Evolutionary conservation across 2,888 invertebrate genomes (phyloP), one percentile per base, ranked within the genome.

Genomic region (Rotaria sp.): DNA sequence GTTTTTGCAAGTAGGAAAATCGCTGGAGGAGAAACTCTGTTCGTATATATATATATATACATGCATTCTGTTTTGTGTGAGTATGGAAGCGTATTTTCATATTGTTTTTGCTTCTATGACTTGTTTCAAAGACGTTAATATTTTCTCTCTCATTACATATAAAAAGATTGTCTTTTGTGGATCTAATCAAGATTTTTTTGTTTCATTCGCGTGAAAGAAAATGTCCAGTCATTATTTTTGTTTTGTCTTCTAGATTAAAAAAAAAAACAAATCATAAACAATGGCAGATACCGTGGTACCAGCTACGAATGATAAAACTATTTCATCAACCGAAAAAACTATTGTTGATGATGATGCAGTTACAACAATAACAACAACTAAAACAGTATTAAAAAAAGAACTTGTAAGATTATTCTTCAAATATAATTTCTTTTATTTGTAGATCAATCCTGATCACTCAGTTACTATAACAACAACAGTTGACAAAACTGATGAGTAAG

Each of bases 291-390:
- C 67, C 15, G 21, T 35, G 2, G 67, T 67, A 35, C 21, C 67
- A 67, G 18, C 35, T 18, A 67, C 13, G 21, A 18, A 35, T 67
- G 21, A 35, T 1, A 67, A 67, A 35, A 38, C 15, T 8, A 21
- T 67, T n/a, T 80, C 80, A 45, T 80, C 80, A 80, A 80, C 67
- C 15, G 67, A 67, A 67, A 30, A 59, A 59, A 35, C 80, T n/a
- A 26, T 38, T 45, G 45, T n/a, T 15, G n/a, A 80, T 80, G 80
- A 26, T n/a, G n/a, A 80, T 80, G 45, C n/a, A 11, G 80, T 80
- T n/a, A 45, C 80, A 45, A 80, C 80, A 80, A n/a, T n/a, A 3
- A 80, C 80, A 45, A 26, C 26, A 45, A 13, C 21, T n/a, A 80
- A 80, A 80, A 80, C 45, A 4, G 41, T 80, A 52, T 24, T 21